These are phyloP conservation scores for Rhinatrema bivittatum DNA, from an alignment of 2,797 vertebrate genomes.

Conservation along the genomic window DNA sequence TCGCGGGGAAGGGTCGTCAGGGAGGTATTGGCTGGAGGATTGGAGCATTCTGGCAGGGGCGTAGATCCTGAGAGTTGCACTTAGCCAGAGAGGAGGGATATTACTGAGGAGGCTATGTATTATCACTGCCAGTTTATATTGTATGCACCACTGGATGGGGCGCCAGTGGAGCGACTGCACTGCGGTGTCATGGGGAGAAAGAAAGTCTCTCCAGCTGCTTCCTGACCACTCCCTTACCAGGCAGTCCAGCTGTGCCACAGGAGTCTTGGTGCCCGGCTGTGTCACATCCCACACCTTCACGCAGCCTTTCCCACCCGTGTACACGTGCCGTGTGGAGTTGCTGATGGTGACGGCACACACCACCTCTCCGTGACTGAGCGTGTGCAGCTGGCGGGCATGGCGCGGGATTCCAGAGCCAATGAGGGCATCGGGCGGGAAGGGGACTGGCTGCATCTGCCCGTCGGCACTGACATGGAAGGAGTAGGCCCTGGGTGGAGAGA, in stretches of 20 bases:
- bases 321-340: slow-evolving; percentile 62
- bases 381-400: slow-evolving; percentile 65
- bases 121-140: no score
- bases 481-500: slow-evolving; percentile 43
- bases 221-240: slow-evolving; percentile 53
- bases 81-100: no score
- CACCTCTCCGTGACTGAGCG: slow-evolving; percentile 63
- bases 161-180: no score
- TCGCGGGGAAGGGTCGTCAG: no score
- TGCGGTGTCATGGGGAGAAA: no score
- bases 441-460: slow-evolving; percentile 73
- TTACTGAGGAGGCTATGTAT: no score
- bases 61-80: no score
- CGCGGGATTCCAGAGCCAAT: slow-evolving; percentile 61
- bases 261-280: slow-evolving; percentile 65
- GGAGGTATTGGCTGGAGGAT: no score
- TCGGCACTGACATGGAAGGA: slow-evolving; percentile 72
- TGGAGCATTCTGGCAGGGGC: no score
- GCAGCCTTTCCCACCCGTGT: slow-evolving; percentile 73
- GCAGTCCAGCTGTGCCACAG: slow-evolving; percentile 76
- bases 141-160: no score
- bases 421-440: slow-evolving; percentile 65
- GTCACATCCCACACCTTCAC: slow-evolving; percentile 85
- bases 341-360: slow-evolving; percentile 74
- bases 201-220: accelerated